Percentiles rank a stretch among this genome's conserved stretches.
phyloP scores from a whole-genome alignment of 2,888 invertebrate species.

The Leucoptera coffeella region DNA sequence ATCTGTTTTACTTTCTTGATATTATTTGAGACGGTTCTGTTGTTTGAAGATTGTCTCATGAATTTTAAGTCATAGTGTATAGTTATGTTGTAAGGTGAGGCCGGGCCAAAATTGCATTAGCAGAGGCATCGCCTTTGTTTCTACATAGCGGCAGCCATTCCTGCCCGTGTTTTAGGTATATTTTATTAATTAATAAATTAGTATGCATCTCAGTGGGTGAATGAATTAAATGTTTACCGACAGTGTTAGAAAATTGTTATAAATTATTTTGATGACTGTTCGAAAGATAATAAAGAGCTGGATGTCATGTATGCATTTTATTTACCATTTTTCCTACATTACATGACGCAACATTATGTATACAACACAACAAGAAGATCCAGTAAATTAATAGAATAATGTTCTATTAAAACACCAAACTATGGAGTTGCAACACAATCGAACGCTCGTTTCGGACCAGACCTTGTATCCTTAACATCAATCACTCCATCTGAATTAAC shows the following conservation, averaged over 20 bases:
- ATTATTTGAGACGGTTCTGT: conserved; percentile 31
- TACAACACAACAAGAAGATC: no score
- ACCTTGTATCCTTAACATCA: conserved; percentile 11
- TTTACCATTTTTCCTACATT: no score
- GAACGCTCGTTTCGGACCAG: no score
- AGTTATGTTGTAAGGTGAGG: conserved; percentile 47
- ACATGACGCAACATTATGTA: no score
- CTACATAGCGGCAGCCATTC: conserved; percentile 25
- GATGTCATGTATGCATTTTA: conserved; percentile 38
- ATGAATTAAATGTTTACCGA: conserved; percentile 47
- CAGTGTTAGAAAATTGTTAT: conserved; percentile 57
- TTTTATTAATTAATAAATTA: conserved; percentile 30
- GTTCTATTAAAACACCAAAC: no score
- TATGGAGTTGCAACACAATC: no score
- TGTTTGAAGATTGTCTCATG: conserved; percentile 16
- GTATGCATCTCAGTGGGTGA: conserved; percentile 47
- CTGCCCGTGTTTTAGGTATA: conserved; percentile 29
- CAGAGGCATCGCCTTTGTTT: conserved; percentile 38
- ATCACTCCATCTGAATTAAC: conserved; percentile 10
- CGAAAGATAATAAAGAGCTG: conserved; percentile 57
- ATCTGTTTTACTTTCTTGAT: conserved; percentile 49
- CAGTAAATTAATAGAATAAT: no score
- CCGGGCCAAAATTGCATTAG: conserved; percentile 53
- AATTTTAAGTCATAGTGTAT: conserved; percentile 45
- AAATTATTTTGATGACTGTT: conserved; percentile 59